phyloP scores from a whole-genome alignment of 2,113 vertebrate species.

The Galemys pyrenaicus region DNA sequence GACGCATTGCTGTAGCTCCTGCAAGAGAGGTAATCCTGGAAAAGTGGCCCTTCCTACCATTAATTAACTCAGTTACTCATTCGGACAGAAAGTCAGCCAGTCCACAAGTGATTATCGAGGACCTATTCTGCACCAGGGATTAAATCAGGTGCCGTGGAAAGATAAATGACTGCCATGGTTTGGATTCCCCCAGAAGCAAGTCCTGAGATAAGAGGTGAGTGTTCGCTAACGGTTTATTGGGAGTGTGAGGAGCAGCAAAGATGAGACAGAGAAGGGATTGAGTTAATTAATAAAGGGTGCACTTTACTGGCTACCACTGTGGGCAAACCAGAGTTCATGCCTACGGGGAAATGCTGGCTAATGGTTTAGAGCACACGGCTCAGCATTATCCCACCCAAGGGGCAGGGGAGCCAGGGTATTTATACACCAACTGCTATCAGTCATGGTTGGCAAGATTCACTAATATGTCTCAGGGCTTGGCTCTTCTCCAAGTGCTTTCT shows the following conservation, averaged over 20 bases:
- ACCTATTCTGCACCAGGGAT: background rate
- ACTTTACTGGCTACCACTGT: background rate
- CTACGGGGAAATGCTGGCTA: background rate
- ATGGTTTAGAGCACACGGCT: background rate
- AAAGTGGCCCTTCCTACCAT: background rate
- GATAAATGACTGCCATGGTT: background rate
- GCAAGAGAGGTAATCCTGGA: background rate
- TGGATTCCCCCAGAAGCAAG: background rate
- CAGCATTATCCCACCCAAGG: background rate
- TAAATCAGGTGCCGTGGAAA: background rate
- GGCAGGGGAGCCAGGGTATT: background rate
- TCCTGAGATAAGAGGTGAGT: background rate
- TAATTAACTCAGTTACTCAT: background rate
- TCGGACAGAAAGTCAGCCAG: background rate
- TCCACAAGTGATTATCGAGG: background rate
- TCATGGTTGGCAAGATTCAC: background rate
- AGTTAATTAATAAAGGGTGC: background rate
- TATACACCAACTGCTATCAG: background rate
- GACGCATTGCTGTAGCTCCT: background rate
- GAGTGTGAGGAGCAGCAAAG: background rate
- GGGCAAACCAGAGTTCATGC: background rate
- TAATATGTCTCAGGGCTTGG: background rate
- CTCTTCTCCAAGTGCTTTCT: background rate
- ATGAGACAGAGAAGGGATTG: background rate
- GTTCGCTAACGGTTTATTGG: background rate